phyloP scores from a whole-genome alignment of 2,113 vertebrate genomes.

The Phasianus colchicus region DNA sequence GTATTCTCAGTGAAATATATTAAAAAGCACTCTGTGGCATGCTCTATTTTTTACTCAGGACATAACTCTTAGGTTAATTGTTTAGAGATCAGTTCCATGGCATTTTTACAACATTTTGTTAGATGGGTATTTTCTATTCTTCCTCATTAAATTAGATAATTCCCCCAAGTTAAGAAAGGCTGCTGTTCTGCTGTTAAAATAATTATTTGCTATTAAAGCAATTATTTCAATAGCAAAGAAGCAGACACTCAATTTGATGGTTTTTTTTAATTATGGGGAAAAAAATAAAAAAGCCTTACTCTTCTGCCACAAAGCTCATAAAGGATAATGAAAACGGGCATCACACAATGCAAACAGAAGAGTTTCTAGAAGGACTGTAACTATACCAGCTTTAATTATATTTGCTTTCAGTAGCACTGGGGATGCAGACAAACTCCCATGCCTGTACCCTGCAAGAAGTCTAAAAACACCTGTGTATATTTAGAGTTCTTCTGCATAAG shows the following conservation, averaged over 20 bases:
- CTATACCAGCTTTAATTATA: conserved; percentile 47
- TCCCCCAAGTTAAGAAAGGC: conserved; percentile 73
- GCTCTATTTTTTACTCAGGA: conserved; percentile 62
- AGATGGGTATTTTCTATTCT: conserved; percentile 71
- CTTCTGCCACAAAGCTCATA: not conserved
- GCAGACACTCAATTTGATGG: conserved; percentile 54
- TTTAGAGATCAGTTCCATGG: conserved; percentile 72
- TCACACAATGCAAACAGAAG: not conserved
- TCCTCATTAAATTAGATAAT: conserved; percentile 75
- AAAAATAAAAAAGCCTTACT: not conserved
- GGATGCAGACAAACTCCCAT: not conserved
- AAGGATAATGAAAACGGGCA: conserved; percentile 10
- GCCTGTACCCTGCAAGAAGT: not conserved
- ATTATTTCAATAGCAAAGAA: conserved; percentile 71
- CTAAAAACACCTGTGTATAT: not conserved
- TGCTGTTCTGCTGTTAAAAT: conserved; percentile 70
- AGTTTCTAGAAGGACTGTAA: conserved; percentile 18
- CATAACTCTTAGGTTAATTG: conserved; percentile 74
- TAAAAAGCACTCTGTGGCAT: conserved; percentile 69
- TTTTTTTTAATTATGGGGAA: not conserved
- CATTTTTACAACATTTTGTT: conserved; percentile 67
- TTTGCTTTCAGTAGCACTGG: not conserved
- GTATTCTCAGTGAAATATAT: conserved; percentile 49
- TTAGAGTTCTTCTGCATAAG: not conserved
- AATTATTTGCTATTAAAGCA: conserved; percentile 76